Conservation (phyloP, 1,140 invertebrate genomes). For the Ips nitidus region DNA sequence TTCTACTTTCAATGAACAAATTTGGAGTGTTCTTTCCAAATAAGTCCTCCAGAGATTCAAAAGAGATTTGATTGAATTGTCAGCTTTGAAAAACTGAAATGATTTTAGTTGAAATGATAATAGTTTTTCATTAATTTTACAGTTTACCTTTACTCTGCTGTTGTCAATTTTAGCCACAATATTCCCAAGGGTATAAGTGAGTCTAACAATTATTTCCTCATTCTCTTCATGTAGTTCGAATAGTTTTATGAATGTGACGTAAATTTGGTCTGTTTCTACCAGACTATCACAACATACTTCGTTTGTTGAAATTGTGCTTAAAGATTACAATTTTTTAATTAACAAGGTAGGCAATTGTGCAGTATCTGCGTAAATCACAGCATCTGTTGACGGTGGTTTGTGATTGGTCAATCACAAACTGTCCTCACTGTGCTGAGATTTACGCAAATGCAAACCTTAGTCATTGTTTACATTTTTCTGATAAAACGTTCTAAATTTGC, state of each 20-base stretch:
- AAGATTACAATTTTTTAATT: constrained; percentile 43
- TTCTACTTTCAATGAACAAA: constrained; percentile 47
- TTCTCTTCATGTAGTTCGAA: constrained; percentile 61
- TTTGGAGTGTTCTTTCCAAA: constrained; percentile 56
- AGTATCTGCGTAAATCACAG: too few species aligned
- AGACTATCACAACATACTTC: constrained; percentile 70
- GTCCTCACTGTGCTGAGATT: too few species aligned
- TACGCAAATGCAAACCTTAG: too few species aligned
- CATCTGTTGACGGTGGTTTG: too few species aligned
- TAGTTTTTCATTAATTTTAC: constrained; percentile 6
- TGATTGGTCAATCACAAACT: too few species aligned
- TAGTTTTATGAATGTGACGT: constrained; percentile 58
- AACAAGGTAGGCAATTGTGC: too few species aligned
- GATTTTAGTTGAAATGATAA: constrained; percentile 11
- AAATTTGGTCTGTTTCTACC: constrained; percentile 56
- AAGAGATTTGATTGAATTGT: constrained; percentile 58
- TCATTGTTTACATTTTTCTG: too few species aligned
- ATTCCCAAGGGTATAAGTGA: constrained; percentile 69
- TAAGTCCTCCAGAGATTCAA: constrained; percentile 62
- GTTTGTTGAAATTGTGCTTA: constrained; percentile 77
- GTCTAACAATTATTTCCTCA: constrained; percentile 65
- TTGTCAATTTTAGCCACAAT: constrained; percentile 60
- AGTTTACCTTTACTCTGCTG: constrained; percentile 45
- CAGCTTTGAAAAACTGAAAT: constrained; percentile 60
- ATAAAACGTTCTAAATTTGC: too few species aligned